Evolutionary conservation across 2,888 invertebrate species (phyloP).

Genomic region (Tenthredo mesomela): DNA sequence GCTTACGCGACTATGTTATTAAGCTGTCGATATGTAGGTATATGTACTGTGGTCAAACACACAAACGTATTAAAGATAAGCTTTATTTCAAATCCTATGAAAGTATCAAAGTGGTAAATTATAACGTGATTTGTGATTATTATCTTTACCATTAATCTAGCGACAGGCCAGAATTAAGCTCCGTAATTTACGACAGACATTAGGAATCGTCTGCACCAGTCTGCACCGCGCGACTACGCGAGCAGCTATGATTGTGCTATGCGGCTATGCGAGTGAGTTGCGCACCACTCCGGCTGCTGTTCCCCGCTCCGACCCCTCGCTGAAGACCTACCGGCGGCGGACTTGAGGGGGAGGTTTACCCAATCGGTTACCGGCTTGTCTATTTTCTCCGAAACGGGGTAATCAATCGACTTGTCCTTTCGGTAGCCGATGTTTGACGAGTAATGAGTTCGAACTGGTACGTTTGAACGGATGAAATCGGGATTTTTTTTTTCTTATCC

Average conservation of each 20-base stretch:
- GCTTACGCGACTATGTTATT: too few relatives aligned
- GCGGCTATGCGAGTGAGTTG: background rate
- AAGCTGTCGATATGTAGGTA: too few relatives aligned
- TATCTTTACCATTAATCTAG: constrained; percentile 35
- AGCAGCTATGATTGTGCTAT: constrained; percentile 12
- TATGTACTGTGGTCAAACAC: background rate
- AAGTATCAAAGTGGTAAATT: background rate
- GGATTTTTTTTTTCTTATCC: too few relatives aligned
- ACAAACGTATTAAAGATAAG: background rate
- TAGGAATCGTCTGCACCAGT: constrained; percentile 3
- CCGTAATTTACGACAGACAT: background rate
- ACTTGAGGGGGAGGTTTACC: too few relatives aligned
- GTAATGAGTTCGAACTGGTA: too few relatives aligned
- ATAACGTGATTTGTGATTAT: background rate
- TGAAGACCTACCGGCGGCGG: background rate
- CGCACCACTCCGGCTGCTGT: constrained; percentile 3
- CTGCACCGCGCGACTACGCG: constrained; percentile 32
- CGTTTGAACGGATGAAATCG: too few relatives aligned
- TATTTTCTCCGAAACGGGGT: too few relatives aligned
- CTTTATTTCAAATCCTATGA: background rate
- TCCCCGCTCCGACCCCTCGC: background rate
- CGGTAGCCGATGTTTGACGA: too few relatives aligned
- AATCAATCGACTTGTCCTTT: too few relatives aligned
- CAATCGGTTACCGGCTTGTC: too few relatives aligned
- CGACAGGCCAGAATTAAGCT: background rate